Conservation (phyloP, 1,140 invertebrate species). For the Eurosta solidaginis region DNA sequence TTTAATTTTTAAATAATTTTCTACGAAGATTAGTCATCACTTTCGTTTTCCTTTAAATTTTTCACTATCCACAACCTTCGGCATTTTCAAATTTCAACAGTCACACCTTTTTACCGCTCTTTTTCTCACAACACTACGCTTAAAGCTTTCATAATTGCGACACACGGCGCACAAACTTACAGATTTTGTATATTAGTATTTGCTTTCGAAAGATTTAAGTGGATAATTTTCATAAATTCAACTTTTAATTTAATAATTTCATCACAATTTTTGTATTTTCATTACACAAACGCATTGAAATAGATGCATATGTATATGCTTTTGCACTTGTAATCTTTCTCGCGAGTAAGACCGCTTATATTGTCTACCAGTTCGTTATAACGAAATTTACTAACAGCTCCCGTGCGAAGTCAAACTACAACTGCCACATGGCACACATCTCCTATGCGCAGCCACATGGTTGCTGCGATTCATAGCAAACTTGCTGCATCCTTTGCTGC, state of each 20-base stretch:
- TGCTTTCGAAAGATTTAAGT: too few relatives aligned
- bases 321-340: neutral
- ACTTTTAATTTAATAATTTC: neutral
- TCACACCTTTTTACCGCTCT: neutral
- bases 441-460: neutral
- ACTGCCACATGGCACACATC: constrained; percentile 15
- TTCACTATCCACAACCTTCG: too few relatives aligned
- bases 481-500: constrained; percentile 5
- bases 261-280: neutral
- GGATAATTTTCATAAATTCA: neutral
- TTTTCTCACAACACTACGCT: neutral
- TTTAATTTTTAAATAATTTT: too few relatives aligned
- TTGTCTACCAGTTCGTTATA: neutral
- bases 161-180: neutral
- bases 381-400: constrained; percentile 9
- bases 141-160: neutral
- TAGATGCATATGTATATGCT: neutral
- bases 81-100: neutral
- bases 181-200: neutral
- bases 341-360: neutral
- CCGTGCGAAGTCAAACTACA: constrained; percentile 21
- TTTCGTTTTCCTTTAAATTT: too few relatives aligned
- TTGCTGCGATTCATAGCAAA: neutral
- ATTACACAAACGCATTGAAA: neutral
- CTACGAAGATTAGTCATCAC: too few relatives aligned